phyloP scores from a whole-genome alignment of 1,140 invertebrate species.

The Zaprionus camerounensis region DNA sequence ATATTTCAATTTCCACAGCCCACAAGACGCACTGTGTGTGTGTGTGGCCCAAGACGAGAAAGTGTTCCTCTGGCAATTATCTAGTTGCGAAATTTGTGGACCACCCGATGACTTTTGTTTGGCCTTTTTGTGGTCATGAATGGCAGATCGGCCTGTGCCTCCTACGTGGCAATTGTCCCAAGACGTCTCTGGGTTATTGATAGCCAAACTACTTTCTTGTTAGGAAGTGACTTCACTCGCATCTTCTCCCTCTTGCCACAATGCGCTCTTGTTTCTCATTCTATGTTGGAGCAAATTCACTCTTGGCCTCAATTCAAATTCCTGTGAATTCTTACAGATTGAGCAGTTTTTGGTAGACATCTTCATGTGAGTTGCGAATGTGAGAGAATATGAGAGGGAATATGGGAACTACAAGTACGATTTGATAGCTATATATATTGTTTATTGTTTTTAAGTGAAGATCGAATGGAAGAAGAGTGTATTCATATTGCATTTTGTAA shows the following conservation, averaged over 20 bases:
- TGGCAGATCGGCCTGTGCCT: conserved; percentile 62
- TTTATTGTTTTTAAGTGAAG: neutral
- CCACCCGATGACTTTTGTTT: conserved; percentile 74
- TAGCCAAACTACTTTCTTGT: conserved; percentile 77
- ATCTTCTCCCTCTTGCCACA: conserved; percentile 52
- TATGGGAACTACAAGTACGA: neutral
- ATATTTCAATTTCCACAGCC: conserved; percentile 70
- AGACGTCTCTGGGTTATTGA: conserved; percentile 65
- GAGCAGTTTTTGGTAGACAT: conserved; percentile 1
- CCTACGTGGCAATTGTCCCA: conserved; percentile 67
- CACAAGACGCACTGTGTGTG: conserved; percentile 35
- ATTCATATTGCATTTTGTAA: too few relatives aligned
- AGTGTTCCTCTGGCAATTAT: conserved; percentile 51
- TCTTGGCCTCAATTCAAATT: conserved; percentile 46
- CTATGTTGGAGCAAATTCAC: conserved; percentile 43
- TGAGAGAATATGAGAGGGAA: neutral
- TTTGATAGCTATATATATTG: neutral
- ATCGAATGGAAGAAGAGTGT: neutral
- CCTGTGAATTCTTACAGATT: conserved; percentile 26
- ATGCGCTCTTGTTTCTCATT: conserved; percentile 34
- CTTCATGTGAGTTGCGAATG: neutral
- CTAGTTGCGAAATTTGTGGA: conserved; percentile 68
- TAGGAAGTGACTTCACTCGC: conserved; percentile 50
- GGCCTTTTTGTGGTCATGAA: conserved; percentile 79
- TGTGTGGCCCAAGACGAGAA: conserved; percentile 43